These are phyloP conservation scores for Drosophila multiciliata DNA, from an alignment of 2,888 invertebrate species.

Conservation along the genomic window DNA sequence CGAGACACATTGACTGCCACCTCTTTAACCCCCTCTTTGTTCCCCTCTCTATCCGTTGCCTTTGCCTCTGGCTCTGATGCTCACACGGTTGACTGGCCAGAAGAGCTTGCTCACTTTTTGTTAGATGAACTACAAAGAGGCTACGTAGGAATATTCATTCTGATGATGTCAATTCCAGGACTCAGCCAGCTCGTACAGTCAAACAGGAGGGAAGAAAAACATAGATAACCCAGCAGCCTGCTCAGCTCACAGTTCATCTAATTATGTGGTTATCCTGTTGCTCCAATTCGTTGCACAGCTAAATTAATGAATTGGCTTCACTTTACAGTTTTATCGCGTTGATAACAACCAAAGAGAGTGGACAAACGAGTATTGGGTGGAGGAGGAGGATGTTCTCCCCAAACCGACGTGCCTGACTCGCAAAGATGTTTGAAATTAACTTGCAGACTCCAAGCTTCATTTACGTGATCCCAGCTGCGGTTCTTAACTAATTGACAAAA, in stretches of 20 bases:
- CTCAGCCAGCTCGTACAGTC: slow-evolving; percentile 3
- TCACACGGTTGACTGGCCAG: slow-evolving; percentile 54
- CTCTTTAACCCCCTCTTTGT: slow-evolving; percentile 5
- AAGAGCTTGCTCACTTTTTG: slow-evolving; percentile 51
- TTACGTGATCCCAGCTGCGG: slow-evolving; percentile 37
- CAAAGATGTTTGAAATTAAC: slow-evolving; percentile 34
- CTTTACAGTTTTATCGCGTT: slow-evolving; percentile 56
- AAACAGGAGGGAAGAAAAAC: background rate
- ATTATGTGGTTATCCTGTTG: slow-evolving; percentile 52
- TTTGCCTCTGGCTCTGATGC: slow-evolving; percentile 13
- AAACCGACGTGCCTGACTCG: slow-evolving; percentile 17
- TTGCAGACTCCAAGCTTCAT: slow-evolving; percentile 22
- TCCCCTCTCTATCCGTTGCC: background rate
- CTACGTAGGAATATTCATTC: slow-evolving; percentile 9
- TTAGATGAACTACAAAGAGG: slow-evolving; percentile 37
- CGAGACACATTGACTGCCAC: slow-evolving; percentile 35
- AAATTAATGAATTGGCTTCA: slow-evolving; percentile 58
- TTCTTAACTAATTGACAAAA: slow-evolving; percentile 53
- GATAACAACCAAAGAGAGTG: slow-evolving; percentile 14
- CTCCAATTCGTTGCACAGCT: slow-evolving; percentile 40
- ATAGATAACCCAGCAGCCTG: slow-evolving; percentile 18
- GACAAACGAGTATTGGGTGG: background rate
- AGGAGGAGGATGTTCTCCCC: background rate
- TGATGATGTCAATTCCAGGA: slow-evolving; percentile 31
- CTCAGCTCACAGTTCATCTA: slow-evolving; percentile 28